These are phyloP conservation scores for Scaptomyza tumidula DNA, from an alignment of 2,888 invertebrate genomes.

Conservation along the genomic window DNA sequence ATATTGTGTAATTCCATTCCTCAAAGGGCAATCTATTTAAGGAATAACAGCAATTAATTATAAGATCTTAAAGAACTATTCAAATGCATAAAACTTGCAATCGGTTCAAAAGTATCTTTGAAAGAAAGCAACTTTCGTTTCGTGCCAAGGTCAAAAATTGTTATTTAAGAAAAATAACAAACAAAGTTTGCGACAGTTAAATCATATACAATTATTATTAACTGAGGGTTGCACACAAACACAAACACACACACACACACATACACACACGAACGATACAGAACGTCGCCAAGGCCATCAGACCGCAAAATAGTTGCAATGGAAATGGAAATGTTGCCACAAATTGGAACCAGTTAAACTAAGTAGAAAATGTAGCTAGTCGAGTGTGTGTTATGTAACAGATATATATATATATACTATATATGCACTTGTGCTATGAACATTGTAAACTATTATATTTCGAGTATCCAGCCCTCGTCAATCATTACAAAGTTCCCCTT, in stretches of 20 bases:
- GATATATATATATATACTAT: background rate
- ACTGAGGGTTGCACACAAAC: background rate
- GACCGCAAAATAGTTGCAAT: background rate
- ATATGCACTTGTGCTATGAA: background rate
- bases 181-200: constrained; percentile 41
- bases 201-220: constrained; percentile 30
- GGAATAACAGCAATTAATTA: background rate
- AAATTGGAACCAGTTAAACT: constrained; percentile 62
- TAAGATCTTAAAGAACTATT: too few species aligned
- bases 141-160: constrained; percentile 49
- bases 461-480: background rate
- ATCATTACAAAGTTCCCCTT: background rate
- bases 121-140: constrained; percentile 27
- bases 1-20: constrained; percentile 10
- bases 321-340: constrained; percentile 11
- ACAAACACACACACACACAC: constrained; percentile 1
- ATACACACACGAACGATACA: background rate
- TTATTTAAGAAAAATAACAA: constrained; percentile 59
- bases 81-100: background rate
- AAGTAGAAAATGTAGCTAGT: background rate
- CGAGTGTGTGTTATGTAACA: background rate
- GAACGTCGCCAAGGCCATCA: constrained; percentile 51
- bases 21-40: background rate
- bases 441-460: background rate
- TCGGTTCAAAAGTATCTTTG: too few species aligned